Evolutionary conservation across 1,140 invertebrate genomes (phyloP), one percentile per base, ranked within the genome.

Genomic region (Neodiprion fabricii): DNA sequence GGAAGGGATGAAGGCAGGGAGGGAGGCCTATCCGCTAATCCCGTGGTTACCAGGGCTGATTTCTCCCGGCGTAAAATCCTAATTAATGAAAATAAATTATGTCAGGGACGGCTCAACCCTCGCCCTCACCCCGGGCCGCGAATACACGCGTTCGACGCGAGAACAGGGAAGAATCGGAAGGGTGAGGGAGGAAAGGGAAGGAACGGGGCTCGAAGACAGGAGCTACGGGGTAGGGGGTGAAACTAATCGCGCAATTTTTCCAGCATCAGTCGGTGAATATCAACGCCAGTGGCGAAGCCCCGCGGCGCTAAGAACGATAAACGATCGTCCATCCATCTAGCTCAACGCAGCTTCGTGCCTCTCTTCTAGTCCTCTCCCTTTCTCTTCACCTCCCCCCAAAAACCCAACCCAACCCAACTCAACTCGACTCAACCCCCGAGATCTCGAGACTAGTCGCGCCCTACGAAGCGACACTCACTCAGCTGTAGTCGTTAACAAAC

Each of bases 201-300:
- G 48, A 23, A 50, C 21, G 65, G 69, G 65, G 67, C 48, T 11
- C 4, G 53, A 74, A 61, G 47, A 48, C 53, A 66, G 74, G 73
- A 73, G 75, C 73, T 72, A 80, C 50, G 73, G 77, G 72, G 74
- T 21, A 74, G 74, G 74, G 72, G 77, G 21, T 72, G 75, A 69
- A 79, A 86, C 84, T 86, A 87, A 87, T 87, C 85, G 85, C 81
- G 84, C 83, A 84, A 87, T 87, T 87, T 87, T 87, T 87, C 81
- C 78, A 72, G 80, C 85, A 86, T 87, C 86, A 87, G 85, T 87
- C 82, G 83, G 82, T 86, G 85, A 86, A 71, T 87, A 86, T 86
- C 85, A 87, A 87, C 84, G 83, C 80, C 69, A 78, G 72, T 79
- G 79, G 80, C 84, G 83, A 61, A 85, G 81, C 83, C 81, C 81